phyloP scores from a whole-genome alignment of 1,140 invertebrate genomes.

The Apis cerana region DNA sequence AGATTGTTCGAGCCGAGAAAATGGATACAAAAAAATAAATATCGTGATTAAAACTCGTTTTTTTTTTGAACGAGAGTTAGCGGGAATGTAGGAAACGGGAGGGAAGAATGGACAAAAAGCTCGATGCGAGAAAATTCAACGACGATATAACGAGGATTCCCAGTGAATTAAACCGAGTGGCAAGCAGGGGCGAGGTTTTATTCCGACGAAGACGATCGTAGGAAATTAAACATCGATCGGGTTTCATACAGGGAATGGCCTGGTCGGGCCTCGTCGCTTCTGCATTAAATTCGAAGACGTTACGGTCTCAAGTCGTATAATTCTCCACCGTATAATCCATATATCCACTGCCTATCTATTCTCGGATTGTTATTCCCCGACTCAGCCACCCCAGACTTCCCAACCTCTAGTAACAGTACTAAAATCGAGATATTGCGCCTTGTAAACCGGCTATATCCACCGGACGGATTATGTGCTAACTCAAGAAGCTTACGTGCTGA shows the following conservation, averaged over 20 bases:
- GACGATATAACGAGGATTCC: neutral
- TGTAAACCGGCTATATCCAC: constrained; percentile 58
- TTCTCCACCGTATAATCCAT: constrained; percentile 62
- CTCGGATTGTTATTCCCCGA: constrained; percentile 59
- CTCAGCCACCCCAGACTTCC: constrained; percentile 19
- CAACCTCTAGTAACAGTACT: constrained; percentile 27
- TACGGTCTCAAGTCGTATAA: constrained; percentile 56
- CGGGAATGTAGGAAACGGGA: no score
- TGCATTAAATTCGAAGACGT: constrained; percentile 59
- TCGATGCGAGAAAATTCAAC: constrained; percentile 9
- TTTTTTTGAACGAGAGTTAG: no score
- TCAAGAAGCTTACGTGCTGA: constrained; percentile 59
- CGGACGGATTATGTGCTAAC: constrained; percentile 58
- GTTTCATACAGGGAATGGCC: constrained; percentile 22
- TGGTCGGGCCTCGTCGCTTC: constrained; percentile 31
- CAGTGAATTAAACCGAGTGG: constrained; percentile 20
- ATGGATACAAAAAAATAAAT: no score
- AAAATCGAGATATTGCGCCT: constrained; percentile 65
- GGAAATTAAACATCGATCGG: constrained; percentile 60
- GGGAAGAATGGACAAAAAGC: no score
- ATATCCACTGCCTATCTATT: constrained; percentile 62
- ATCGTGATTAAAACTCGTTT: no score
- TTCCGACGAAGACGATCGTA: constrained; percentile 27
- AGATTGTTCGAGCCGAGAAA: no score
- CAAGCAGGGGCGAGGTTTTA: constrained; percentile 35